Evolutionary conservation across 2,888 invertebrate species (phyloP), one percentile per base, ranked within the genome.

Genomic region (Drosophila kambysellisi): DNA sequence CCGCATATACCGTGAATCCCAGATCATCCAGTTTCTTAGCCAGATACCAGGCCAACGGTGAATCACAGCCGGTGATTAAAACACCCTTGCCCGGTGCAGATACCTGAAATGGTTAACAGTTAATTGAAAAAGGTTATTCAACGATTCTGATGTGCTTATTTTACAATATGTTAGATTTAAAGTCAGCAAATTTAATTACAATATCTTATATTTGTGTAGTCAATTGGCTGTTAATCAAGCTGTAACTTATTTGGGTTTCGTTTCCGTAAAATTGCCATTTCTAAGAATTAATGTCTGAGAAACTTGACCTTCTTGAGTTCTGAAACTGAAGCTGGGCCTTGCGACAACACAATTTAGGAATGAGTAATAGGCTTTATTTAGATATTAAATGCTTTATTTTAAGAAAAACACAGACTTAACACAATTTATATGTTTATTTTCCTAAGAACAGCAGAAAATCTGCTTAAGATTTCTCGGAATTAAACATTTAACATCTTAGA

Each of bases 1-100:
- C 97, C 61, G 98, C 98, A 91, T 97, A 97, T n/a, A 97, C 96
- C 52, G 97, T 96, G 92, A 97, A 97, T 39, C 98, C 97, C 91
- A 97, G 94, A 91, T 96, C 96, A 88, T 97, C 97, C 64, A 97
- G 94, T 85, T 96, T 95, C 82, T 96, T 95, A n/a, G 97, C 97
- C 88, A 97, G 84, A 82, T 93, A 93, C 93, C 93, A 93, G 58
- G 92, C 93, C 70, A 93, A 77, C 8, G 93, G 93, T 8, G 91
- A 73, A 80, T 97, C 97, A 92, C 97, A 97, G 66, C 97, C 97
- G 12, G 97, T 97, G 80, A 97, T 95, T 53, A 97, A 93, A 5
- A 97, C 95, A n/a, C 96, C 96, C 93, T 97, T 97, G 58, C 97
- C 97, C 15, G 96, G 96, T 50, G 96, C 96, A 37, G 96, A 96